Percentiles rank a stretch among this genome's conserved stretches.
These are phyloP conservation scores for Cirrhinus molitorella DNA, from an alignment of 2,797 vertebrate genomes.

Conservation along the genomic window DNA sequence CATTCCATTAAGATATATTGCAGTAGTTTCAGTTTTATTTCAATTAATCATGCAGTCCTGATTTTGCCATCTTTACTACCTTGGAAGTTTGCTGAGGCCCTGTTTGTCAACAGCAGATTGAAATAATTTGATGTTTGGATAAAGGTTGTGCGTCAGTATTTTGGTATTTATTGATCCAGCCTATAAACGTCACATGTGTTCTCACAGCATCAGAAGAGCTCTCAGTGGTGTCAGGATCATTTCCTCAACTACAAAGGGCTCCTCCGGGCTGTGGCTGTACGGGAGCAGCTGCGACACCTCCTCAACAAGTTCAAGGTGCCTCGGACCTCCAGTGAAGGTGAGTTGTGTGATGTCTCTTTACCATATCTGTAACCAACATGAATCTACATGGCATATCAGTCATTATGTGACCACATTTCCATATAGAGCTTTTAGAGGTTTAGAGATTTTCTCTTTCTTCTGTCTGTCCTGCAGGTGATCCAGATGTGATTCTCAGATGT, in stretches of 20 bases:
- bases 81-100: background rate
- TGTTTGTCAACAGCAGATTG: background rate
- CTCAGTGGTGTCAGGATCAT: constrained; percentile 98
- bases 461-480: constrained; percentile 84
- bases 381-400: too few species aligned
- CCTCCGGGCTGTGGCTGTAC: constrained; percentile 87
- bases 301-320: constrained; percentile 97
- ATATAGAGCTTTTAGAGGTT: too few species aligned
- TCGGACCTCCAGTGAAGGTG: constrained; percentile 95
- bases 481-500: constrained; percentile 94
- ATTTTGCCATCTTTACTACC: background rate
- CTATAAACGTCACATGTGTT: background rate
- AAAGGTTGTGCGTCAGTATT: background rate
- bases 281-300: constrained; percentile 95
- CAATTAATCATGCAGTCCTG: background rate
- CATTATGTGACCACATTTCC: background rate
- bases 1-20: background rate
- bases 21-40: background rate
- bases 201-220: constrained; percentile 93
- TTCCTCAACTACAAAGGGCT: constrained; percentile 99
- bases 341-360: background rate
- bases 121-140: background rate
- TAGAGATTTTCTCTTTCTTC: background rate
- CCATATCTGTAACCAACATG: too few species aligned
- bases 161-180: background rate